A percentile compares a stretch with the other conserved stretches of the same genome.
Conservation (phyloP, 2,797 vertebrate species). For the Poeciliopsis presidionis region DNA sequence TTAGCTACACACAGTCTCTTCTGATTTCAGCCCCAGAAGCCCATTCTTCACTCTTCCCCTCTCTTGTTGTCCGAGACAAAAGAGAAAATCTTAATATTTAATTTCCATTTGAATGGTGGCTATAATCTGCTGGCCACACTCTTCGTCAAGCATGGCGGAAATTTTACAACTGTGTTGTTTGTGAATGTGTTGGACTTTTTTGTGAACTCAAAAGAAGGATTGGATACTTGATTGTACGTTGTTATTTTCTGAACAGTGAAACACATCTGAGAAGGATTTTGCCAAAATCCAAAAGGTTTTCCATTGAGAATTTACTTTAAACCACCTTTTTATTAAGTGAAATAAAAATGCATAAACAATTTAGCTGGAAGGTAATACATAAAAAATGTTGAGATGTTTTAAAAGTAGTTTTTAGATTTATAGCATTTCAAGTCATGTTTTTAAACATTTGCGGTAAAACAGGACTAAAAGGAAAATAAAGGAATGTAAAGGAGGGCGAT, state of each 20-base stretch:
- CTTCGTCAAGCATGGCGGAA: conserved; percentile 24
- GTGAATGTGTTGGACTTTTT: conserved; percentile 1
- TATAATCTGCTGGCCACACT: conserved; percentile 30
- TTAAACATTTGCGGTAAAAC: neutral
- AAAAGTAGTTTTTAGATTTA: neutral
- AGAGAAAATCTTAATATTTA: conserved; percentile 39
- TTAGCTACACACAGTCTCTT: conserved; percentile 40
- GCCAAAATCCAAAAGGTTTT: conserved; percentile 30
- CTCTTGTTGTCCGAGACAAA: conserved; percentile 29
- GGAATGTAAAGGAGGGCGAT: conserved; percentile 12
- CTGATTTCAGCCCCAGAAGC: conserved; percentile 43
- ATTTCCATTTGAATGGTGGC: conserved; percentile 54
- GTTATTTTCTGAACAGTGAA: neutral
- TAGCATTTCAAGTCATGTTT: neutral
- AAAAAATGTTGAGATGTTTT: conserved; percentile 7
- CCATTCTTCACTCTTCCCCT: conserved; percentile 43
- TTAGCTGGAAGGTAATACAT: conserved; percentile 26
- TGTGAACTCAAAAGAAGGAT: conserved; percentile 25
- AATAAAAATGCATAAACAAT: conserved; percentile 27
- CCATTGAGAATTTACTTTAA: neutral
- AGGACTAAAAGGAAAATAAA: neutral
- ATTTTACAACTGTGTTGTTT: conserved; percentile 13
- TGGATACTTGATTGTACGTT: neutral
- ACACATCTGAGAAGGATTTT: conserved; percentile 26
- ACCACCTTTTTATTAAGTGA: conserved; percentile 15